phyloP scores from a whole-genome alignment of 1,140 invertebrate genomes.

The Ericerus pela region DNA sequence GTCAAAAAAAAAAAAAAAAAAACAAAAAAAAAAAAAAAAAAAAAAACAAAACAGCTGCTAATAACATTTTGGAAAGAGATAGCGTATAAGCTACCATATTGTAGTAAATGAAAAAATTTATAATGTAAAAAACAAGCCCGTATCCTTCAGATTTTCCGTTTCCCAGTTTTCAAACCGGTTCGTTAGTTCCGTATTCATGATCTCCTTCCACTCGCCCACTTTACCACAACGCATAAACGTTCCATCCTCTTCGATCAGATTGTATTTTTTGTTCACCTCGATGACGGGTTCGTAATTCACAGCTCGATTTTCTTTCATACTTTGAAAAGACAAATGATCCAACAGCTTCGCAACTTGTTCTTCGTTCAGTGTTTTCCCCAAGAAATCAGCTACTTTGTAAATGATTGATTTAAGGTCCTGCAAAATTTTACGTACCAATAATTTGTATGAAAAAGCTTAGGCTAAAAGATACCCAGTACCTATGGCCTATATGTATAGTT shows the following conservation, averaged over 20 bases:
- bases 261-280: constrained; percentile 32
- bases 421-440: too few relatives aligned
- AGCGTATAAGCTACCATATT: too few relatives aligned
- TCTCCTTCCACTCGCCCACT: constrained; percentile 70
- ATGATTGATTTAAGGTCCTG: constrained; percentile 44
- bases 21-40: background rate
- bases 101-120: background rate
- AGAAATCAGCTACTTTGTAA: constrained; percentile 50
- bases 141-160: constrained; percentile 35
- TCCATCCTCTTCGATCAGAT: constrained; percentile 36
- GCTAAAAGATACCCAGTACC: too few relatives aligned
- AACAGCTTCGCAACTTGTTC: constrained; percentile 47
- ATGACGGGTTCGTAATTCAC: constrained; percentile 40
- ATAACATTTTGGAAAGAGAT: background rate
- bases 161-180: constrained; percentile 60
- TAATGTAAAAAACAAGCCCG: constrained; percentile 3
- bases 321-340: constrained; percentile 48
- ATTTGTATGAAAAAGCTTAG: too few relatives aligned
- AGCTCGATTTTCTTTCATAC: constrained; percentile 59
- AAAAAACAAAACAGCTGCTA: background rate
- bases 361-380: constrained; percentile 48
- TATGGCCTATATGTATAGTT: too few relatives aligned
- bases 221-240: constrained; percentile 66
- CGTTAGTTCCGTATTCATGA: constrained; percentile 54
- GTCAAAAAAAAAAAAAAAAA: background rate